Evolutionary conservation across 37 sponge, comb jelly and placozoan genomes (phyloP).

Genomic region (Axinella damicornis): DNA sequence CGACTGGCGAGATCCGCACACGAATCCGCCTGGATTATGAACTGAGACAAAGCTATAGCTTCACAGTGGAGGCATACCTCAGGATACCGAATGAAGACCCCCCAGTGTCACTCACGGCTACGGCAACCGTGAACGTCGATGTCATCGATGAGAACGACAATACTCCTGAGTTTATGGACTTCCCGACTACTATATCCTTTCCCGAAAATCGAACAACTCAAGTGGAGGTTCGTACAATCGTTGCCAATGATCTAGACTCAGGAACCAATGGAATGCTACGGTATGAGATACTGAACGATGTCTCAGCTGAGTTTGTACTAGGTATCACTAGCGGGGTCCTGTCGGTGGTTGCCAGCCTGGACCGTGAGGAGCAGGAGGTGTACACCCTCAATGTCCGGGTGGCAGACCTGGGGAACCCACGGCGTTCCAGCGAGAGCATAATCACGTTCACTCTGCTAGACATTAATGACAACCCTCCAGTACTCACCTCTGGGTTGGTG

Average conservation of each 20-base stretch:
- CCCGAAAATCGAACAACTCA: background rate
- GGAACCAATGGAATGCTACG: constrained; percentile 17
- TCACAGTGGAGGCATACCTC: background rate
- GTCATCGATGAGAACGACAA: constrained; percentile 46
- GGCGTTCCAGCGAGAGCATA: background rate
- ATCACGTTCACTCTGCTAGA: constrained; percentile 29
- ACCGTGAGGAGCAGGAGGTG: constrained; percentile 28
- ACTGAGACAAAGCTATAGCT: background rate
- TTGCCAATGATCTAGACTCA: constrained; percentile 36
- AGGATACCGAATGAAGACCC: background rate
- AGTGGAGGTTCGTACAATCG: background rate
- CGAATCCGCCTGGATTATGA: constrained; percentile 12
- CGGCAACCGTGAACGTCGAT: background rate
- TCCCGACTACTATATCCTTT: constrained; percentile 27
- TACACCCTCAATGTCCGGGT: constrained; percentile 20
- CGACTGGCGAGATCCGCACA: background rate
- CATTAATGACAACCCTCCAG: constrained; percentile 66
- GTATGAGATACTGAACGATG: constrained; percentile 21
- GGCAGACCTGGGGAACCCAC: constrained; percentile 17
- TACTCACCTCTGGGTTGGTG: constrained; percentile 13
- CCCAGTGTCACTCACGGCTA: background rate
- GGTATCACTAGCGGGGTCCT: constrained; percentile 5
- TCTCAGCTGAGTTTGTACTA: background rate
- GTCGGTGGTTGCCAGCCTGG: background rate
- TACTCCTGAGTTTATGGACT: constrained; percentile 31